These are phyloP conservation scores for Ormyrus pomaceus DNA, from an alignment of 2,888 invertebrate species.

Conservation along the genomic window DNA sequence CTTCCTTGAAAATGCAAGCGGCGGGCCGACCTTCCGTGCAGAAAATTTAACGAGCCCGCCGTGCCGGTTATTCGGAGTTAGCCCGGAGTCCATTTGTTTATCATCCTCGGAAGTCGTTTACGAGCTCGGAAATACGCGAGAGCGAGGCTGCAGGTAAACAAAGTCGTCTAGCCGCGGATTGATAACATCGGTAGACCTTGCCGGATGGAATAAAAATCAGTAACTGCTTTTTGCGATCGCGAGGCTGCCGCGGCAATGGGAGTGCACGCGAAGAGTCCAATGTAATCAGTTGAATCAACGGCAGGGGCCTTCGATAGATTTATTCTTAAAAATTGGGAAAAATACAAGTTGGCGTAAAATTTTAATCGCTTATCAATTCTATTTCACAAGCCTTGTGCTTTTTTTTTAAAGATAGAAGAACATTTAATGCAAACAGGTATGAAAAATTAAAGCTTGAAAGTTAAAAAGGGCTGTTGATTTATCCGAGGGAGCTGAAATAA, in stretches of 20 bases:
- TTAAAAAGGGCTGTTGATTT: no score
- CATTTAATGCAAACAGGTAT: no score
- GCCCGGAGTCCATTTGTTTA: constrained; percentile 14
- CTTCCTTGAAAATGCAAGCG: constrained; percentile 7
- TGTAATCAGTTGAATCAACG: no score
- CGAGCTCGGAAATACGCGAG: background rate
- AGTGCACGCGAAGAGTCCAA: no score
- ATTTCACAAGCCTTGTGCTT: no score
- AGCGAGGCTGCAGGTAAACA: constrained; percentile 23
- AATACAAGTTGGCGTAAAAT: background rate
- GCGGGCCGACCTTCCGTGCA: background rate
- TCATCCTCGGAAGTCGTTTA: constrained; percentile 31
- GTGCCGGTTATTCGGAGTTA: constrained; percentile 32
- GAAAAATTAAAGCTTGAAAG: no score
- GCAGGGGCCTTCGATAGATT: no score
- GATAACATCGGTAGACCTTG: constrained; percentile 1
- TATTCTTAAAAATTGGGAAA: no score
- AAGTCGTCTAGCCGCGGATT: background rate
- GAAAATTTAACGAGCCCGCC: constrained; percentile 4
- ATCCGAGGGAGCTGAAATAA: no score
- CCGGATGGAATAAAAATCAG: background rate
- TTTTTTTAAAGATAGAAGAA: no score
- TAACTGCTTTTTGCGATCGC: no score
- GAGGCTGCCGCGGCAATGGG: no score
- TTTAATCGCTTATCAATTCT: background rate